Evolutionary conservation across 1,140 invertebrate species (phyloP).

Genomic region (Galleria mellonella): DNA sequence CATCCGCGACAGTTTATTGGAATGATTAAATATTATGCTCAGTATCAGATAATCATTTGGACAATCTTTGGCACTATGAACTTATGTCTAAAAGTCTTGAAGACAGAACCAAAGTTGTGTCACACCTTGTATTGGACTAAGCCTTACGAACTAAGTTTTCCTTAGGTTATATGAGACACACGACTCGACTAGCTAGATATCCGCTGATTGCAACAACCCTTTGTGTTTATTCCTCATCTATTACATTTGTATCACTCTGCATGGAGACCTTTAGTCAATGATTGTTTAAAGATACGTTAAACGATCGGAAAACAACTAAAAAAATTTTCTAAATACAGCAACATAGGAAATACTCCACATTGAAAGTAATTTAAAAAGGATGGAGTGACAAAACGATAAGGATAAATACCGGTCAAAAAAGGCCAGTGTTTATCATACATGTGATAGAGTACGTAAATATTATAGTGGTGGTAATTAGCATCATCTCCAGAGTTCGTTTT

Average conservation of each 20-base stretch:
- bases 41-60: slow-evolving; percentile 55
- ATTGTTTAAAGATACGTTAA: no score
- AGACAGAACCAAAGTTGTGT: slow-evolving; percentile 41
- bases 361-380: no score
- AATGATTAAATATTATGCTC: slow-evolving; percentile 52
- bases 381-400: no score
- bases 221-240: slow-evolving; percentile 14
- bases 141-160: slow-evolving; percentile 11
- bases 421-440: no score
- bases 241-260: slow-evolving; percentile 26
- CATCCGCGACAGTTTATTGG: slow-evolving; percentile 32
- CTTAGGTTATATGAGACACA: slow-evolving; percentile 45
- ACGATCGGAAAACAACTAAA: no score
- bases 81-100: slow-evolving; percentile 56
- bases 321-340: no score
- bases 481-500: no score
- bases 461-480: no score
- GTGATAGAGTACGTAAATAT: no score
- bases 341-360: no score
- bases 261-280: neutral
- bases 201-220: slow-evolving; percentile 38
- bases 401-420: no score
- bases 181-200: slow-evolving; percentile 43
- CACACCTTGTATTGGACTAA: slow-evolving; percentile 11
- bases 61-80: slow-evolving; percentile 69